phyloP scores from a whole-genome alignment of 2,888 invertebrate genomes.

The Sinohyriopsis cumingii region DNA sequence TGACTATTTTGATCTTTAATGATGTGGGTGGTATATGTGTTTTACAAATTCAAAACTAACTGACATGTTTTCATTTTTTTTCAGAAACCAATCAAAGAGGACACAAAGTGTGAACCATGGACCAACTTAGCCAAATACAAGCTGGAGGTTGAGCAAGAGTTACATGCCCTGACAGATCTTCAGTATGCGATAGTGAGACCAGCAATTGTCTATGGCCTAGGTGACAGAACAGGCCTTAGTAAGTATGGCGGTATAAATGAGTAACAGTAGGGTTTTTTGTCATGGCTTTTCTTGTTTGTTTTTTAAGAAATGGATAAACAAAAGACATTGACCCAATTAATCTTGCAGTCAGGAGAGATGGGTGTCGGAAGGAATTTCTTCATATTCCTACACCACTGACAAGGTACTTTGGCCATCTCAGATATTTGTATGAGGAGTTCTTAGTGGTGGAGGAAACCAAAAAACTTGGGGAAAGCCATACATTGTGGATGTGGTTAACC shows the following conservation, averaged over 20 bases:
- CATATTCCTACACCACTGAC: too few relatives aligned
- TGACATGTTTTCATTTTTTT: constrained; percentile 13
- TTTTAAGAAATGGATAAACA: not conserved
- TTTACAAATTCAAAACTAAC: too few relatives aligned
- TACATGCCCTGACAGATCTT: constrained; percentile 80
- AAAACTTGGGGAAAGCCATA: too few relatives aligned
- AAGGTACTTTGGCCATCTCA: too few relatives aligned
- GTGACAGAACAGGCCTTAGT: constrained; percentile 89
- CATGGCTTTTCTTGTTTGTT: not conserved
- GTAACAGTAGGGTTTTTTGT: too few relatives aligned
- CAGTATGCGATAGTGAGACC: constrained; percentile 87
- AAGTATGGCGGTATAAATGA: constrained; percentile 66
- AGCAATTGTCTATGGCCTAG: constrained; percentile 89
- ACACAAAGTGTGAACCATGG: constrained; percentile 87
- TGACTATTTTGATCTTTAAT: too few relatives aligned
- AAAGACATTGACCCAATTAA: not conserved
- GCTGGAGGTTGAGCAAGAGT: constrained; percentile 84
- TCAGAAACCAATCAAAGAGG: constrained; percentile 82
- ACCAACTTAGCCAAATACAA: constrained; percentile 88
- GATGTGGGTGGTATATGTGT: too few relatives aligned
- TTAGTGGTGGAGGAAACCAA: too few relatives aligned
- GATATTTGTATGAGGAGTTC: too few relatives aligned
- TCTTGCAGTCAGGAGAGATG: not conserved
- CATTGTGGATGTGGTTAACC: too few relatives aligned
- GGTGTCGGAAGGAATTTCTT: constrained; percentile 1